phyloP scores from a whole-genome alignment of 1,140 invertebrate genomes.

The Aphelenchoides besseyi region DNA sequence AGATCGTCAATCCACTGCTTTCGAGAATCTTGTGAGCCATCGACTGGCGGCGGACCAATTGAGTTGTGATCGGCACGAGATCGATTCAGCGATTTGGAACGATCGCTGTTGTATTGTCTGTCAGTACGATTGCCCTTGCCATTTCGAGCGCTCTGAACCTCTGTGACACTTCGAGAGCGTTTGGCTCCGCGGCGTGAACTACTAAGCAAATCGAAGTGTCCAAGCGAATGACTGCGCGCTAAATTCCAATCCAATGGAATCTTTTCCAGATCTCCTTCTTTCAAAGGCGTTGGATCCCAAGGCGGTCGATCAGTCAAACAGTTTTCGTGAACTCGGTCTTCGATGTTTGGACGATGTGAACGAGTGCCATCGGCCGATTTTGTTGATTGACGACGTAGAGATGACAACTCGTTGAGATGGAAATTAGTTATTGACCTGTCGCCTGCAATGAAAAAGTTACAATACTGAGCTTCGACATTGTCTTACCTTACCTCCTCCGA shows the following conservation, averaged over 20 bases:
- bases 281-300: conserved; percentile 9
- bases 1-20: conserved; percentile 12
- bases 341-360: not conserved
- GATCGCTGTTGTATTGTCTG: not conserved
- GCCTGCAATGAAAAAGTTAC: not conserved
- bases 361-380: not conserved
- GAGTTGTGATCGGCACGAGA: not conserved
- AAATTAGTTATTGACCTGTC: not conserved
- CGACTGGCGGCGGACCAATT: not conserved
- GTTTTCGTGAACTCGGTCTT: not conserved
- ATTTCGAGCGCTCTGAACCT: not conserved
- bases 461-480: not conserved
- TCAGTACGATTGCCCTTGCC: not conserved
- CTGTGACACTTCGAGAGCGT: not conserved
- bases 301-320: conserved; percentile 14
- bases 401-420: not conserved
- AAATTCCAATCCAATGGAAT: conserved; percentile 17
- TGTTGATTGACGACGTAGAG: not conserved
- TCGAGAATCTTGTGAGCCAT: not conserved
- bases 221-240: not conserved
- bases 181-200: not conserved
- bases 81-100: not conserved
- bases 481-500: not conserved
- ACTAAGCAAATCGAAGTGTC: not conserved
- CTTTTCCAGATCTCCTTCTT: conserved; percentile 5